Percentiles rank a stretch among this genome's conserved stretches.
phyloP scores from a whole-genome alignment of 2,113 vertebrate species.

The Misgurnus anguillicaudatus region DNA sequence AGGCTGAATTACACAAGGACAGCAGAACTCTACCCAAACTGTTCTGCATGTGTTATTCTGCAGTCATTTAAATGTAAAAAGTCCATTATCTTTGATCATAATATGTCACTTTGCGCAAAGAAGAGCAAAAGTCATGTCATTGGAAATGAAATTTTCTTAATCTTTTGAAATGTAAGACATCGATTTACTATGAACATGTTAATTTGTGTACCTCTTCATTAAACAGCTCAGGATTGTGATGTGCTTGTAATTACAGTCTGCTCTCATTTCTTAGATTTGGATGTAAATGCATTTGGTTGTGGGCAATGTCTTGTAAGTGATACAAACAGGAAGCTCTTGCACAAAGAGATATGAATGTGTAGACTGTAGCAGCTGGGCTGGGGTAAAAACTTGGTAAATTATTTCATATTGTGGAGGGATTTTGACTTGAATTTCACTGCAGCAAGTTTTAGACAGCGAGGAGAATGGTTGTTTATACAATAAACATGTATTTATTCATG shows the following conservation, averaged over 20 bases:
- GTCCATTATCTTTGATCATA: too few species aligned
- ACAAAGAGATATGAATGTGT: not conserved
- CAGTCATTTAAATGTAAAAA: too few species aligned
- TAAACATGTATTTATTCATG: not conserved
- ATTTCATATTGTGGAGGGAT: not conserved
- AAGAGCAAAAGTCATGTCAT: not conserved
- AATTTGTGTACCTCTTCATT: not conserved
- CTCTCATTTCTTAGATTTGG: not conserved
- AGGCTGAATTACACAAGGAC: too few species aligned
- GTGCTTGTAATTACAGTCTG: not conserved
- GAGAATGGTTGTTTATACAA: not conserved
- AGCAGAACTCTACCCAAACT: too few species aligned
- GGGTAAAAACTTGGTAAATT: not conserved
- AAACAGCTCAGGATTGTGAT: not conserved
- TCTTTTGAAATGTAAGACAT: not conserved
- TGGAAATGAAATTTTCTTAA: not conserved
- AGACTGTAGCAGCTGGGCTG: not conserved
- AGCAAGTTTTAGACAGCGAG: not conserved
- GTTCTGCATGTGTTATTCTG: too few species aligned
- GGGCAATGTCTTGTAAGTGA: not conserved
- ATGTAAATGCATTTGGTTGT: not conserved
- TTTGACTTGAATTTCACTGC: constrained; percentile 1
- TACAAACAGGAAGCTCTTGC: not conserved
- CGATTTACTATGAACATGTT: too few species aligned
- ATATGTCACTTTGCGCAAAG: too few species aligned